Percentiles rank a stretch among this genome's conserved stretches.
These are phyloP conservation scores for Halcyon chelicuti DNA, from an alignment of 2,797 vertebrate species.

Conservation along the genomic window DNA sequence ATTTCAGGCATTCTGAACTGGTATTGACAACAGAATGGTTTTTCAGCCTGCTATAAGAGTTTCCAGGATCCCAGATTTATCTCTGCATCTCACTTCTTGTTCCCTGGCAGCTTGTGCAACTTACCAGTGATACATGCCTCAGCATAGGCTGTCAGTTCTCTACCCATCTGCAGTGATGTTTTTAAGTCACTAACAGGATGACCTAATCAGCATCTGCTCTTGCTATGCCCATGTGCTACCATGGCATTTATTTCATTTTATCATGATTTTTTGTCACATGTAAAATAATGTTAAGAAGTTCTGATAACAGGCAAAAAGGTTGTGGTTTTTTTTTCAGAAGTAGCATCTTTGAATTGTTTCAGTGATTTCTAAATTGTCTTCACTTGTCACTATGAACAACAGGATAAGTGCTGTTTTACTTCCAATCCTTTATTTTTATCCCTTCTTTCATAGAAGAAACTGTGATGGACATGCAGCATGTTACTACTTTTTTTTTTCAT, in stretches of 20 bases:
- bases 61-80: slow-evolving; percentile 41
- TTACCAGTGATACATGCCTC: not conserved
- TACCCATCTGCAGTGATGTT: slow-evolving; percentile 30
- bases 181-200: slow-evolving; percentile 47
- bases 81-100: not conserved
- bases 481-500: not conserved
- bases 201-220: slow-evolving; percentile 62
- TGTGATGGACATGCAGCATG: not conserved
- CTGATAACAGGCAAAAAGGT: not conserved
- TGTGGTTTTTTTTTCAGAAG: not conserved
- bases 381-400: not conserved
- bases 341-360: not conserved
- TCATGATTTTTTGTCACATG: not conserved
- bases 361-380: not conserved
- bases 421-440: not conserved
- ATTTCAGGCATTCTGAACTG: not conserved
- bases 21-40: slow-evolving; percentile 26
- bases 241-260: not conserved
- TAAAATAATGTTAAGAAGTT: not conserved
- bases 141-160: slow-evolving; percentile 47
- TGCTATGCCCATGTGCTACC: not conserved
- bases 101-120: slow-evolving; percentile 50
- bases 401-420: not conserved
- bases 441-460: not conserved
- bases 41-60: not conserved